These are phyloP conservation scores for Pongo pygmaeus DNA, from an alignment of 2,113 vertebrate genomes.

Conservation along the genomic window DNA sequence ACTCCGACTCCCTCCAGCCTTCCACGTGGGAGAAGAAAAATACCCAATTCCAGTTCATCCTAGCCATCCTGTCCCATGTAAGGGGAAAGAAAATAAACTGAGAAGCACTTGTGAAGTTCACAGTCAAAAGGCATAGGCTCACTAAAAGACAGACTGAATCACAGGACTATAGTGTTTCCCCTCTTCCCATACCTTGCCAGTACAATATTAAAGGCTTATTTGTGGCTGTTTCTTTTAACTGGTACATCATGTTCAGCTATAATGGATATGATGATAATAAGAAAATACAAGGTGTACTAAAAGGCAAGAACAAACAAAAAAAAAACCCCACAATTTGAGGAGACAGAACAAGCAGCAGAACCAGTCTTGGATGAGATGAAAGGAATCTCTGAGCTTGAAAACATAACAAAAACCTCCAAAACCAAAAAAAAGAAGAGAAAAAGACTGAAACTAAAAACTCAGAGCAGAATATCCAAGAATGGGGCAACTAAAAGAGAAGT, in stretches of 20 bases:
- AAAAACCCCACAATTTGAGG: neutral
- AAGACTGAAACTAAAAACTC: neutral
- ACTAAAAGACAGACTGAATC: neutral
- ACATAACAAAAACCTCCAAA: neutral
- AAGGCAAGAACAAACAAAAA: neutral
- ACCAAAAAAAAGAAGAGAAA: neutral
- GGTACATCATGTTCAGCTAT: neutral
- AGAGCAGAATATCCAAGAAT: neutral
- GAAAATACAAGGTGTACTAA: neutral
- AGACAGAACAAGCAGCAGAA: neutral
- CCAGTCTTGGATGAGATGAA: neutral
- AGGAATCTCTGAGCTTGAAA: neutral
- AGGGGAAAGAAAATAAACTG: neutral
- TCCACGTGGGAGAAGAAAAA: neutral
- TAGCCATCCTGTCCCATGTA: neutral
- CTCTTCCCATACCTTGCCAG: neutral
- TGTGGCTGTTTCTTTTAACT: neutral
- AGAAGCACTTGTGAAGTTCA: neutral
- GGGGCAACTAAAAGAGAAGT: neutral
- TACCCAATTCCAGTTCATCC: neutral
- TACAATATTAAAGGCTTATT: neutral
- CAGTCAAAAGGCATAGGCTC: neutral
- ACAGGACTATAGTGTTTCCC: no score
- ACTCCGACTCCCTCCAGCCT: neutral
- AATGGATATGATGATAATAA: no score